Evolutionary conservation across 2,888 invertebrate genomes (phyloP).

Genomic region (Athalia rosae): DNA sequence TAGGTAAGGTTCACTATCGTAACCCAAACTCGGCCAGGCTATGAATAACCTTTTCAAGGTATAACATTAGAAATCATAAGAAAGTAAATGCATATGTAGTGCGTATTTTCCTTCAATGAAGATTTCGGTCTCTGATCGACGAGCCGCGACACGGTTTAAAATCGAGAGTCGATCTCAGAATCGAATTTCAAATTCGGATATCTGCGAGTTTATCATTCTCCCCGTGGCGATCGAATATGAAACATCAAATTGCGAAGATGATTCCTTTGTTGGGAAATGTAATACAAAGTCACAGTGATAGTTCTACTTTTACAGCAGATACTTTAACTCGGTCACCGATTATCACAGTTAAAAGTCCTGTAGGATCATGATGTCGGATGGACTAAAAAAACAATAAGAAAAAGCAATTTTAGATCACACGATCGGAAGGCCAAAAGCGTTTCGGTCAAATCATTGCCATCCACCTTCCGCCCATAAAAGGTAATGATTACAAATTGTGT

Average conservation of each 20-base stretch:
- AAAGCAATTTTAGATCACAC: not conserved
- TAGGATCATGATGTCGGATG: not conserved
- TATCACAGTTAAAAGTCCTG: too few relatives aligned
- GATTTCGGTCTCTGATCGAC: not conserved
- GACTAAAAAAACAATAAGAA: constrained; percentile 6
- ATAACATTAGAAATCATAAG: constrained; percentile 19
- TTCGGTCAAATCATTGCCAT: constrained; percentile 34
- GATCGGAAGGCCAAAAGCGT: constrained; percentile 9
- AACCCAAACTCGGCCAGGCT: not conserved
- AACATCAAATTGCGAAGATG: too few relatives aligned
- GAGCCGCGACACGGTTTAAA: not conserved
- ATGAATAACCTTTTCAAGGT: not conserved
- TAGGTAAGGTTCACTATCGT: not conserved
- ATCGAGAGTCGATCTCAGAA: not conserved
- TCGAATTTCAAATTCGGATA: too few relatives aligned
- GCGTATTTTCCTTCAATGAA: not conserved
- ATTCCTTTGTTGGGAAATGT: too few relatives aligned
- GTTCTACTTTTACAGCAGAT: too few relatives aligned
- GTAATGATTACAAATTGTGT: constrained; percentile 43
- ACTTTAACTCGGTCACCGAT: too few relatives aligned
- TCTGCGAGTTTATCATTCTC: too few relatives aligned
- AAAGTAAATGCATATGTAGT: constrained; percentile 3
- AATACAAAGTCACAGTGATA: too few relatives aligned
- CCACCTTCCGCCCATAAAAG: constrained; percentile 30
- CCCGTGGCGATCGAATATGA: too few relatives aligned